These are phyloP conservation scores for Pterobdella sp. DNA, from an alignment of 2,888 invertebrate genomes.

Conservation along the genomic window DNA sequence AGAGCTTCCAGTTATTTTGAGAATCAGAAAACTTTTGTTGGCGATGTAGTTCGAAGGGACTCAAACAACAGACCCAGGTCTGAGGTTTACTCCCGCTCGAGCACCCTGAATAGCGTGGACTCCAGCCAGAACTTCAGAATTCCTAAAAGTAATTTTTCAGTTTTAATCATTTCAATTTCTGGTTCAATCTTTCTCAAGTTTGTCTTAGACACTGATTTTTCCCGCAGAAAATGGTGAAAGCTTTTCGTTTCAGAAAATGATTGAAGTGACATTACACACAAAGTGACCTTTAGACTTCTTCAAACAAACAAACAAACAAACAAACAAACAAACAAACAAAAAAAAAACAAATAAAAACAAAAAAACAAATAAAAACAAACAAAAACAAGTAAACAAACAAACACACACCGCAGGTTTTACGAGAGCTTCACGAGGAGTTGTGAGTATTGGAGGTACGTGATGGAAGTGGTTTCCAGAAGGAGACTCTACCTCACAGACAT, in stretches of 20 bases:
- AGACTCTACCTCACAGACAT: conserved; percentile 20
- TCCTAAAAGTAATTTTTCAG: neutral
- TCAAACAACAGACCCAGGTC: neutral
- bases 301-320: neutral
- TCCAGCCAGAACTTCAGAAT: neutral
- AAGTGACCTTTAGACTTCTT: neutral
- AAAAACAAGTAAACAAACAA: neutral
- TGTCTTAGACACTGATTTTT: too few relatives aligned
- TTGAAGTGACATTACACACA: neutral
- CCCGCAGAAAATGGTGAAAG: neutral
- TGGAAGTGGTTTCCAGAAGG: conserved; percentile 25
- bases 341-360: neutral
- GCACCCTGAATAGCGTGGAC: neutral
- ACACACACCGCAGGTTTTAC: neutral
- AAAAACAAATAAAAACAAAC: neutral
- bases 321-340: neutral
- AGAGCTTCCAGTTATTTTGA: conserved; percentile 1
- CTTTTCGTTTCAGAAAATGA: neutral
- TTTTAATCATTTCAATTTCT: too few relatives aligned
- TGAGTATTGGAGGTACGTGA: conserved; percentile 20
- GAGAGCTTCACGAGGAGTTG: conserved; percentile 18
- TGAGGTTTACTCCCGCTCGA: conserved; percentile 8
- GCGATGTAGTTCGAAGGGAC: neutral
- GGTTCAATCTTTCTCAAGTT: too few relatives aligned
- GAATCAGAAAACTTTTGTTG: neutral